These are phyloP conservation scores for Lacanobia oleracea DNA, from an alignment of 2,888 invertebrate genomes.

Conservation along the genomic window DNA sequence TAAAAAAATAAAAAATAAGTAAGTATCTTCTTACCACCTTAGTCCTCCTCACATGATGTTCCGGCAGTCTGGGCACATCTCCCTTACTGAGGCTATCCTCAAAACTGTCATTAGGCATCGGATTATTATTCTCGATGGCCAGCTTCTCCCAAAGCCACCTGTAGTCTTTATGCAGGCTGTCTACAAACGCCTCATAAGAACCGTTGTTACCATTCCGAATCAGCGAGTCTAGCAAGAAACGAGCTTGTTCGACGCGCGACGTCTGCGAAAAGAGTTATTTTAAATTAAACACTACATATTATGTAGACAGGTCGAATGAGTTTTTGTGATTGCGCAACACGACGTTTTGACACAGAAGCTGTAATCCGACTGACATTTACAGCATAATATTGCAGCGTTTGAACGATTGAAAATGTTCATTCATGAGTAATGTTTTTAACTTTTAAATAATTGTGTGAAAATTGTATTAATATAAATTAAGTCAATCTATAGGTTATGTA, in stretches of 20 bases:
- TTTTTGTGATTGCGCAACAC: slow-evolving; percentile 10
- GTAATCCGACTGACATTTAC: slow-evolving; percentile 12
- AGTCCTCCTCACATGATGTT: slow-evolving; percentile 88
- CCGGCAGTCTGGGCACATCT: slow-evolving; percentile 90
- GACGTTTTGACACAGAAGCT: slow-evolving; percentile 13
- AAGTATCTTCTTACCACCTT: slow-evolving; percentile 82
- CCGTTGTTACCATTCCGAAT: slow-evolving; percentile 81
- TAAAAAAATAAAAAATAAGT: not conserved
- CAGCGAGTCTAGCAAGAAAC: slow-evolving; percentile 82
- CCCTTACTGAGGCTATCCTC: slow-evolving; percentile 89
- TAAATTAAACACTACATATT: not conserved
- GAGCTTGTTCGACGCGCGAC: slow-evolving; percentile 79
- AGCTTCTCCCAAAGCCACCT: slow-evolving; percentile 90
- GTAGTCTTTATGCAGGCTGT: slow-evolving; percentile 89
- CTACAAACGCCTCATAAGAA: slow-evolving; percentile 90
- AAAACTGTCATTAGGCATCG: slow-evolving; percentile 82
- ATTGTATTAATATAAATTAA: no score
- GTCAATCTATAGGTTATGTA: no score
- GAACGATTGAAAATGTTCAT: not conserved
- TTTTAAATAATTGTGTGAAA: no score
- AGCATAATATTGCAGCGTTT: slow-evolving; percentile 3
- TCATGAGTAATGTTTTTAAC: no score
- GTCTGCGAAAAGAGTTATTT: slow-evolving; percentile 74
- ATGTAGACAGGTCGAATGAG: not conserved
- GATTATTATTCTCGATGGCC: slow-evolving; percentile 76